A percentile compares a stretch with the other conserved stretches of the same genome.
These are phyloP conservation scores for Neuroscelio doddi DNA, from an alignment of 2,888 invertebrate genomes.

Conservation along the genomic window DNA sequence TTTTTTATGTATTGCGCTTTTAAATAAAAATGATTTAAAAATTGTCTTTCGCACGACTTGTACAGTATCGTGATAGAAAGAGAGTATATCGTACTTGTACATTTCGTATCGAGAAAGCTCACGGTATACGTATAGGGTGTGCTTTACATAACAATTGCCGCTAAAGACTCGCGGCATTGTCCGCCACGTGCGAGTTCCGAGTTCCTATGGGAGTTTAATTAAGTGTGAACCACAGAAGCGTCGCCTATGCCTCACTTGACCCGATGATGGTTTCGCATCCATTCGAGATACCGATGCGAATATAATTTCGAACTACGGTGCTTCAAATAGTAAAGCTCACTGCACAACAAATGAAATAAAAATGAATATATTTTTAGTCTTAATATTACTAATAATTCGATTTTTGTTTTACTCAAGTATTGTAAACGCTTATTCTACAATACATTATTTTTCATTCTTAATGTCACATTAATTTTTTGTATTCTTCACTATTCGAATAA, in stretches of 20 bases:
- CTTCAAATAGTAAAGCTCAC: slow-evolving; percentile 19
- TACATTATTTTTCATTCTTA: too few species aligned
- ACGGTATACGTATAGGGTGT: slow-evolving; percentile 64
- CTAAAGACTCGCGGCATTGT: slow-evolving; percentile 72
- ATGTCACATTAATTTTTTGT: too few species aligned
- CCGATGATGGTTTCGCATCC: slow-evolving; percentile 67
- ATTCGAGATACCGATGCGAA: slow-evolving; percentile 60
- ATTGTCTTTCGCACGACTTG: slow-evolving; percentile 25
- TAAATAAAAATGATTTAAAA: too few species aligned
- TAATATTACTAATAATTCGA: too few species aligned
- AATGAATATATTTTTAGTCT: too few species aligned
- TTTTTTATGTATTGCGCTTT: too few species aligned
- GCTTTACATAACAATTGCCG: slow-evolving; percentile 72
- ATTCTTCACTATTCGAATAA: too few species aligned
- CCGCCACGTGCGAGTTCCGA: slow-evolving; percentile 69
- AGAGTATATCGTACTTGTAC: slow-evolving; percentile 44
- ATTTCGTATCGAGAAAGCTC: slow-evolving; percentile 58
- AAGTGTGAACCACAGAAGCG: slow-evolving; percentile 72
- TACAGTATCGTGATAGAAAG: slow-evolving; percentile 34
- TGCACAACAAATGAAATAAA: slow-evolving; percentile 1
- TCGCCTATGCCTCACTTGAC: slow-evolving; percentile 69
- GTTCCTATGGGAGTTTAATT: slow-evolving; percentile 70
- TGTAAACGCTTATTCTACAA: too few species aligned
- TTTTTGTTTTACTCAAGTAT: too few species aligned
- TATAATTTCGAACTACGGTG: slow-evolving; percentile 45